Evolutionary conservation across 2,113 vertebrate genomes (phyloP).

Genomic region (Piprites chloris): DNA sequence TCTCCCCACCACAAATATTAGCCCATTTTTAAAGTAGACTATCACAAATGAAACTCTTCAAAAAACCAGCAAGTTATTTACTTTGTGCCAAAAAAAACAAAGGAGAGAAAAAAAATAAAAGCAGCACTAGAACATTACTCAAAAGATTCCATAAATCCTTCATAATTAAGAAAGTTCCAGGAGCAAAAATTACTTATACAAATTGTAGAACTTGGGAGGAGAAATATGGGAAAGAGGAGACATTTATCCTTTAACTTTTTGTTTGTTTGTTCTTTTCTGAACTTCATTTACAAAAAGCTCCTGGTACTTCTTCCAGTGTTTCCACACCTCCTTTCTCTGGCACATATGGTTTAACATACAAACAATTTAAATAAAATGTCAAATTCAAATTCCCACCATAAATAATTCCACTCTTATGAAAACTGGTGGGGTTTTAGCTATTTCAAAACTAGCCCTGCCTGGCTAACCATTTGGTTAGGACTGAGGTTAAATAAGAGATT

Average conservation of each 20-base stretch:
- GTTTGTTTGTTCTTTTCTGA: neutral
- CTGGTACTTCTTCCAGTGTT: constrained; percentile 30
- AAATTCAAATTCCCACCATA: constrained; percentile 48
- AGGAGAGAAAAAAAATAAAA: neutral
- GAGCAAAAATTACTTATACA: constrained; percentile 13
- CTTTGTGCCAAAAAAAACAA: constrained; percentile 15
- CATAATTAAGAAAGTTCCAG: constrained; percentile 40
- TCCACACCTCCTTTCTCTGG: constrained; percentile 50
- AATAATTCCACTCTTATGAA: constrained; percentile 34
- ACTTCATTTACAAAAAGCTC: constrained; percentile 48
- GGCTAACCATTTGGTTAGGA: constrained; percentile 35
- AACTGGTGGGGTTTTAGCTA: neutral
- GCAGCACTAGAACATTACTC: constrained; percentile 32
- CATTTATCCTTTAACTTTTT: neutral
- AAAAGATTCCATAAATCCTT: constrained; percentile 50
- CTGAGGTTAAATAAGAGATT: constrained; percentile 8
- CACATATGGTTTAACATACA: constrained; percentile 52
- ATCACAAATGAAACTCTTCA: constrained; percentile 28
- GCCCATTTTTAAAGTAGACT: constrained; percentile 15
- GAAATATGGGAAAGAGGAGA: constrained; percentile 5
- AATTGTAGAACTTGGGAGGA: neutral
- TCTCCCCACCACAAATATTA: neutral
- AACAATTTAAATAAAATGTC: constrained; percentile 55
- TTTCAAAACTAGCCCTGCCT: constrained; percentile 20
- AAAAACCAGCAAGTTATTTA: constrained; percentile 22